Evolutionary conservation across 2,113 vertebrate genomes (phyloP).

Genomic region (Aramus guarauna): DNA sequence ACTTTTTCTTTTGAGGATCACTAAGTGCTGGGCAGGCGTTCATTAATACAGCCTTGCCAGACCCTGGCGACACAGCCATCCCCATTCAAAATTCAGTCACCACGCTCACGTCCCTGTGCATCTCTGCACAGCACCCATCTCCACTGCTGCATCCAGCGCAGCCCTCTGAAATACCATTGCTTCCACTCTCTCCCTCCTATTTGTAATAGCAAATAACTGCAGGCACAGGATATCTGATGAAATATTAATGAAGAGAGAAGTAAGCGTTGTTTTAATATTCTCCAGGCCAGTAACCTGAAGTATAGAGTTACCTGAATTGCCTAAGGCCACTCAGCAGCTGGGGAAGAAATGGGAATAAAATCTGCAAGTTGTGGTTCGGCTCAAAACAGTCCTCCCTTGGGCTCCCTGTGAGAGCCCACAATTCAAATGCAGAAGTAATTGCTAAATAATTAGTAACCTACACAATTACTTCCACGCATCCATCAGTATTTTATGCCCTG

Average conservation of each 20-base stretch:
- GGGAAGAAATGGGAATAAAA: background rate
- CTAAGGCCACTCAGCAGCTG: background rate
- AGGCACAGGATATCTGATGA: background rate
- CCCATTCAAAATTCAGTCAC: background rate
- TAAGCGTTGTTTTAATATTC: constrained; percentile 44
- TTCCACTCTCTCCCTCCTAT: background rate
- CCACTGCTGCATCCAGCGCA: background rate
- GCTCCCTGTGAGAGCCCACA: background rate
- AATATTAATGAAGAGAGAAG: constrained; percentile 32
- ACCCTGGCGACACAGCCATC: background rate
- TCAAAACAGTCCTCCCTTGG: background rate
- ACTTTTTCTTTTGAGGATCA: constrained; percentile 60
- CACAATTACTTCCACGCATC: constrained; percentile 13
- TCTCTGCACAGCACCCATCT: background rate
- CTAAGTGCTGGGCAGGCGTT: constrained; percentile 41
- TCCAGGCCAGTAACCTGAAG: constrained; percentile 7
- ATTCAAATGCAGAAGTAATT: constrained; percentile 15
- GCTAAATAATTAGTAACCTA: constrained; percentile 56
- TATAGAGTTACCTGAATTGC: background rate
- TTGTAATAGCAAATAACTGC: background rate
- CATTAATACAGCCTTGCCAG: background rate
- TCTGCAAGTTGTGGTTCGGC: background rate
- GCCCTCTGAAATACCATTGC: background rate
- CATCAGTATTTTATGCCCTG: constrained; percentile 4
- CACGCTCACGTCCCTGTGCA: accelerated